Base-by-base conservation (phyloP, 2,888 invertebrate genomes). In the Scaptomyza polygonia region DNA sequence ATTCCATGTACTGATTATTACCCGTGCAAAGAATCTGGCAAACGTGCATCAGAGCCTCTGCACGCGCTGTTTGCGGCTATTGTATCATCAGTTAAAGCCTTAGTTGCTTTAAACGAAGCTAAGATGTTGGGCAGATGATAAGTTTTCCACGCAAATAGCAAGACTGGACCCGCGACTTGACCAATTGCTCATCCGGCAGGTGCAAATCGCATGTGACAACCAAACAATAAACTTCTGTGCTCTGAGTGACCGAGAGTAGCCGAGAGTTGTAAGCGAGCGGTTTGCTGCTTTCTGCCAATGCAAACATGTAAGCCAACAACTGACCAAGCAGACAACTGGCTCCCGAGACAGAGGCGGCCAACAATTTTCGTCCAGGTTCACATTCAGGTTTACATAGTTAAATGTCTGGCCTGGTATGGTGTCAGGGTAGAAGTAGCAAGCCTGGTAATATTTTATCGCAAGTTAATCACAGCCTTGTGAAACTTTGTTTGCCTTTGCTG, bases 131-230 rank as follows among this genome's bases (percentile, higher is more conserved):
- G 58, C 74, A 70, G 88, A 86, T 88, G 84, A 84, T 84, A 84
- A 84, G 88, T 83, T 86, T 83, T 88, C 84, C 88, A 88, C 88
- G 84, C 88, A 84, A 88, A 83, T 72, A 53, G 54, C 65, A 42
- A 49, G 53, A 62, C 62, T 39, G 47, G 58, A 39, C 32, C 52
- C 79, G 66, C 79, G 76, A 71, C 54, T 77, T 67, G 67, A 63
- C 49, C 80, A 72, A 84, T 80, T 86, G 79, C 85, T 88, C 88
- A 89, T 88, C 89, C 88, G 88, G 88, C 88, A 88, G 88, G 88
- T 88, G 88, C 89, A 88, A 88, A 89, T 86, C 85, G 86, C 86
- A 80, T 88, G 86, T 79, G 87, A 86, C 86, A 86, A 85, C 71
- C 89, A 87, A 85, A 82, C 86, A 88, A 86, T 87, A 83, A 86